phyloP scores from a whole-genome alignment of 2,797 vertebrate species.

The Lagocephalus sceleratus region DNA sequence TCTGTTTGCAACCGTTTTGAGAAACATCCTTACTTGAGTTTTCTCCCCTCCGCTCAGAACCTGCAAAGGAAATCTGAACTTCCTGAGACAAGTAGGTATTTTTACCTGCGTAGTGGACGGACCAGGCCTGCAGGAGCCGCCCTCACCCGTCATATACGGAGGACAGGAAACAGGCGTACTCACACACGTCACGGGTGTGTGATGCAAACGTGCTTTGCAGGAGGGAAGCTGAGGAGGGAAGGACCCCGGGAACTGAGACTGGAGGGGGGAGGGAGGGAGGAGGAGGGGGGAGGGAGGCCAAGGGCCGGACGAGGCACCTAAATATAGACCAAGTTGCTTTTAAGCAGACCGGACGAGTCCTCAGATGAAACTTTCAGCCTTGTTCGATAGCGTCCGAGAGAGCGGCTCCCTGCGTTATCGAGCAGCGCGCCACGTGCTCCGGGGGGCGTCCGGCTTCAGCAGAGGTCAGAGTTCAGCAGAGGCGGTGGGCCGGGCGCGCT shows the following conservation, averaged over 20 bases:
- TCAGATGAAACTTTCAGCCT: conserved; percentile 29
- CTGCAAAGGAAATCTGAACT: no score
- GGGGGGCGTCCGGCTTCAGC: conserved; percentile 1
- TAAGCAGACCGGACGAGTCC: conserved; percentile 49
- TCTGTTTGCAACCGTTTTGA: background rate
- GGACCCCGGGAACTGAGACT: conserved; percentile 2
- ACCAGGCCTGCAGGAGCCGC: conserved; percentile 7
- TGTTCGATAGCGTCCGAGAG: conserved; percentile 29
- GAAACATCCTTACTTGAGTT: conserved; percentile 18
- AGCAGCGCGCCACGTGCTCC: conserved; percentile 25
- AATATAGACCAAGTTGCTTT: conserved; percentile 48
- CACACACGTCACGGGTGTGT: conserved; percentile 5
- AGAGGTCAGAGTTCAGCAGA: background rate
- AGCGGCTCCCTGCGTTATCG: conserved; percentile 32
- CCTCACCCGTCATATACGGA: conserved; percentile 22
- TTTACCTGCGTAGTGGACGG: conserved; percentile 46
- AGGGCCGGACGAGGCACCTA: conserved; percentile 27
- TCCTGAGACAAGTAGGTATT: conserved; percentile 13
- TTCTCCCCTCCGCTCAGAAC: conserved; percentile 4
- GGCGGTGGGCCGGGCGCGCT: background rate
- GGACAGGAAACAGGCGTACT: background rate
- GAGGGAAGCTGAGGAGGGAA: conserved; percentile 1
- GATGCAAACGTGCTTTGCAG: conserved; percentile 10
- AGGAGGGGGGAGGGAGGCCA: conserved; percentile 15
- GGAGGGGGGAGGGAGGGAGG: background rate